A percentile compares a stretch with the other conserved stretches of the same genome.
These are phyloP conservation scores for Phenganax marumi DNA, from an alignment of 92 coral and sea anemone genomes.

Conservation along the genomic window DNA sequence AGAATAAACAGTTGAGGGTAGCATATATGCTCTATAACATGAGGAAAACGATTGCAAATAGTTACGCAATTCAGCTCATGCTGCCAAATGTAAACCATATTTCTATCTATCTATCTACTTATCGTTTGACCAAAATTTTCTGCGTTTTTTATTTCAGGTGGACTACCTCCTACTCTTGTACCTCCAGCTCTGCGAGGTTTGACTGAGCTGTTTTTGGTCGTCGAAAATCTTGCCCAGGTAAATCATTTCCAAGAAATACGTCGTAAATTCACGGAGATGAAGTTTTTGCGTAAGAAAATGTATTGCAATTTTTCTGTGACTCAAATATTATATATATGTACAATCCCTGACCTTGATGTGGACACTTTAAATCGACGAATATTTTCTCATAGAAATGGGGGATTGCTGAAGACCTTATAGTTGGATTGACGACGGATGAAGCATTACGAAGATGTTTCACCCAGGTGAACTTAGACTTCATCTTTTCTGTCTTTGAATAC, in stretches of 20 bases:
- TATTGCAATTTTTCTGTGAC: too few relatives aligned
- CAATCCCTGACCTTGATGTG: too few relatives aligned
- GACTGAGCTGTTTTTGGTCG: constrained; percentile 89
- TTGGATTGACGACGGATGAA: constrained; percentile 92
- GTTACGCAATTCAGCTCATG: too few relatives aligned
- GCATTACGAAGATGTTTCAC: constrained; percentile 88
- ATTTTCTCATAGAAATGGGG: constrained; percentile 80
- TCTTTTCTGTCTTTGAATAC: not conserved
- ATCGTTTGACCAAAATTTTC: too few relatives aligned
- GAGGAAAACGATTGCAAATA: too few relatives aligned
- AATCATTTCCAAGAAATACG: not conserved
- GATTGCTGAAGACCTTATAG: constrained; percentile 91
- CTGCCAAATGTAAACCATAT: too few relatives aligned
- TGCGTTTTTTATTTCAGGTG: constrained; percentile 46
- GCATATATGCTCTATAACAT: too few relatives aligned
- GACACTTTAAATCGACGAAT: too few relatives aligned
- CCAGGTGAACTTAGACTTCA: constrained; percentile 55
- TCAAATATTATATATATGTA: too few relatives aligned
- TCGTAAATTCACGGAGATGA: too few relatives aligned
- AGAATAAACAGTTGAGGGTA: too few relatives aligned
- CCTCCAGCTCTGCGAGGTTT: constrained; percentile 94
- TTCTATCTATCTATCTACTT: not conserved
- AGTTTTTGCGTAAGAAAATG: too few relatives aligned
- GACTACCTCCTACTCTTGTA: constrained; percentile 83
- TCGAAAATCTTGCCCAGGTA: constrained; percentile 96